These are phyloP conservation scores for Drosophila pseudoobscura DNA, from an alignment of 1,140 invertebrate species.

Conservation along the genomic window DNA sequence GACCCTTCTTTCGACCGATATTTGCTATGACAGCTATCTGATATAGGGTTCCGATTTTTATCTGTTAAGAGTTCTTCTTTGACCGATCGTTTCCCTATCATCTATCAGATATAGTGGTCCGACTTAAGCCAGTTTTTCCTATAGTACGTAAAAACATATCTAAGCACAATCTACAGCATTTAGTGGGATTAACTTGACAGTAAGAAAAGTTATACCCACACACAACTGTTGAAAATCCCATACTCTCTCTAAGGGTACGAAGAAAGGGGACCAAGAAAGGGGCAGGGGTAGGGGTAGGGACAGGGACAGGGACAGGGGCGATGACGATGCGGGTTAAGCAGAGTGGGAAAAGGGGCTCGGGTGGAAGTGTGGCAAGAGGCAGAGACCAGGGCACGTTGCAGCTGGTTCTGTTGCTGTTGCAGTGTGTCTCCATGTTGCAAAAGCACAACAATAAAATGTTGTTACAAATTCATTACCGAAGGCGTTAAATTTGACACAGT, in stretches of 20 bases:
- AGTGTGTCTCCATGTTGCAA: constrained; percentile 41
- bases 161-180: too few relatives aligned
- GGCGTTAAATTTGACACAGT: constrained; percentile 81
- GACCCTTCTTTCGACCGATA: too few relatives aligned
- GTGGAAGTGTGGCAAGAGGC: neutral
- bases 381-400: neutral
- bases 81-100: too few relatives aligned
- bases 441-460: constrained; percentile 81
- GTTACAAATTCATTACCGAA: constrained; percentile 82
- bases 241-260: neutral
- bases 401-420: constrained; percentile 30
- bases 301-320: neutral
- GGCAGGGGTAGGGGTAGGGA: neutral
- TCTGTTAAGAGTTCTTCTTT: too few relatives aligned
- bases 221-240: too few relatives aligned
- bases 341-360: neutral
- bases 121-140: too few relatives aligned
- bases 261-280: neutral
- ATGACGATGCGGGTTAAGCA: constrained; percentile 19
- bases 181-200: too few relatives aligned
- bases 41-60: too few relatives aligned
- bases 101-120: too few relatives aligned
- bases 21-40: too few relatives aligned
- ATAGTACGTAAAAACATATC: too few relatives aligned
- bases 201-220: too few relatives aligned